Conservation (phyloP, 2,797 vertebrate genomes). For the Poeciliopsis paucimaculata region DNA sequence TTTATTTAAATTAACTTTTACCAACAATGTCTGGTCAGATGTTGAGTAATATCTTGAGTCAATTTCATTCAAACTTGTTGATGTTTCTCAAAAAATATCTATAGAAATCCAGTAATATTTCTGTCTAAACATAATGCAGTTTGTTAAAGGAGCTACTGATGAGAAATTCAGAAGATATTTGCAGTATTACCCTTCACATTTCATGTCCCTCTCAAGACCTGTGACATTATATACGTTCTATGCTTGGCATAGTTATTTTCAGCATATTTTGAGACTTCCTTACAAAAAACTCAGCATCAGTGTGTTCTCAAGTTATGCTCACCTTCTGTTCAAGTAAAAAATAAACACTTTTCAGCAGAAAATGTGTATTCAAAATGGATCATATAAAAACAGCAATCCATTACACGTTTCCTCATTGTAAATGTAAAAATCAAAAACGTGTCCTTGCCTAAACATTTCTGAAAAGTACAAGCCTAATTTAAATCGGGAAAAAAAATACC, state of each 20-base stretch:
- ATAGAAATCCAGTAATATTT: background rate
- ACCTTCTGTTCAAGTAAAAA: background rate
- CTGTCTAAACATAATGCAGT: background rate
- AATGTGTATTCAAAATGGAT: background rate
- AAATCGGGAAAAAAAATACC: background rate
- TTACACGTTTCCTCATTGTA: background rate
- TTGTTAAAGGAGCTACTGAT: background rate
- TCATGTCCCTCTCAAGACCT: background rate
- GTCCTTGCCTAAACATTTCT: background rate
- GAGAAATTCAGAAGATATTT: background rate
- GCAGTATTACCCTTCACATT: background rate
- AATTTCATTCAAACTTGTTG: background rate
- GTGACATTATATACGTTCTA: background rate
- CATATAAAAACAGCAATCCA: background rate
- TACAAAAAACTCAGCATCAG: background rate
- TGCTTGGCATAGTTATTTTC: background rate
- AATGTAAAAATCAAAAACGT: background rate
- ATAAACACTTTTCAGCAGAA: background rate
- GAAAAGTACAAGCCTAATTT: background rate
- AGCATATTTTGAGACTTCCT: background rate
- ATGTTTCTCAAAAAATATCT: background rate
- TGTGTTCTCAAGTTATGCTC: background rate
- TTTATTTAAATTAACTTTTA: background rate
- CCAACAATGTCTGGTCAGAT: background rate
- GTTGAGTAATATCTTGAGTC: background rate